Base-by-base conservation (phyloP, 2,888 invertebrate genomes). In the Coremacera marginata region DNA sequence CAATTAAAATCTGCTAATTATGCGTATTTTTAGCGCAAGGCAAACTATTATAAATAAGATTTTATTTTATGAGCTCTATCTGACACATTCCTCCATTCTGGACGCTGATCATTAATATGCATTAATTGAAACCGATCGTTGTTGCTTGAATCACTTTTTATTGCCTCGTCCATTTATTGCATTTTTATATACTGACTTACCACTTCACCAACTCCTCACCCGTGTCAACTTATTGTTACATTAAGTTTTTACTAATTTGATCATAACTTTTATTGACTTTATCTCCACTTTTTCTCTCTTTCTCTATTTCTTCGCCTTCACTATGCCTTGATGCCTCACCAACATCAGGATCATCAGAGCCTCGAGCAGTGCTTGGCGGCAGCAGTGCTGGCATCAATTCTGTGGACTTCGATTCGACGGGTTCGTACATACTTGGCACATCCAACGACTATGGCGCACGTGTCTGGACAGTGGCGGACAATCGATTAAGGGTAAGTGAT, bases 361-460 rank as follows among this genome's bases (percentile, higher is more conserved):
- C 91, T 82, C 93, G 93, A 88, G 96, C 95, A 31, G 92, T 94
- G 65, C 91, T 99, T 79, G 94, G 95, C 31, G 99, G 99, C 8
- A 97, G 98, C 85, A 99, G 98, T 90, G 97, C 96, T 25, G 96
- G 96, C 70, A 95, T 99, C 27, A 98, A 97, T 93, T 96, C 98
- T 0, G 94, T 99, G 78, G 98, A 99, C 88, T 98, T 98, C 89
- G 98, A 99, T 90, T 92, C 94, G 57, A 96, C 97, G 77, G 98
- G 97, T 74, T 92, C 94, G 14, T 92, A 94, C 85, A 92, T 98
- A 78, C 92, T 99, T 75, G 99, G 95, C 19, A 96, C 98, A 67
- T 98, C 98, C 62, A 98, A 97, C 89, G 99, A 99, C 91, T 97
- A 95, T 89, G 98, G 98, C 22, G 96, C 97, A 87, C 92, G 99